A percentile compares a stretch with the other conserved stretches of the same genome.
Conservation (phyloP, 2,797 vertebrate genomes). For the Enteromius paludinosus region DNA sequence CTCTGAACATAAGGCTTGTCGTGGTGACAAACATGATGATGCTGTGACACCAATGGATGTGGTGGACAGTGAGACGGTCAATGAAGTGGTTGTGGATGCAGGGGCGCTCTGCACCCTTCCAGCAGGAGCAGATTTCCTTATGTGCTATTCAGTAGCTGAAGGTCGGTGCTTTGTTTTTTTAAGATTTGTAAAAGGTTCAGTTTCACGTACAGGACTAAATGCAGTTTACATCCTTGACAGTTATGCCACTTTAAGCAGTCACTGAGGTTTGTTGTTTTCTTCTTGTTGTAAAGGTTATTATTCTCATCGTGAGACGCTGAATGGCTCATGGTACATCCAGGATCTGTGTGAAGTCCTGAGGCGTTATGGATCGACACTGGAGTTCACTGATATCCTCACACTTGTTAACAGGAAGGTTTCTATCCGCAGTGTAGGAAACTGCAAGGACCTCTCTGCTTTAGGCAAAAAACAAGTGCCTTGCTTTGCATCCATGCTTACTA, state of each 20-base stretch:
- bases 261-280: neutral
- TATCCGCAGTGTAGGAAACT: slow-evolving; percentile 77
- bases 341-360: slow-evolving; percentile 87
- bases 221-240: too few species aligned
- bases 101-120: slow-evolving; percentile 77
- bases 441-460: slow-evolving; percentile 71
- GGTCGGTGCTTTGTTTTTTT: slow-evolving; percentile 65
- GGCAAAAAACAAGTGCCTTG: slow-evolving; percentile 98
- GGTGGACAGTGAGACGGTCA: slow-evolving; percentile 56
- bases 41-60: slow-evolving; percentile 72
- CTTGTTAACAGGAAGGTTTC: slow-evolving; percentile 94
- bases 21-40: slow-evolving; percentile 80
- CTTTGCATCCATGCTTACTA: slow-evolving; percentile 97
- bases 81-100: slow-evolving; percentile 74
- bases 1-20: slow-evolving; percentile 76
- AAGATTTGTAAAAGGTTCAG: neutral
- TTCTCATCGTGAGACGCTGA: slow-evolving; percentile 88
- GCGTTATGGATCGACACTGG: slow-evolving; percentile 79
- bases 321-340: slow-evolving; percentile 96
- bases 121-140: slow-evolving; percentile 84
- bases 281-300: slow-evolving; percentile 83
- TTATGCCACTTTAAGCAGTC: neutral
- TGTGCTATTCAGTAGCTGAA: slow-evolving; percentile 87
- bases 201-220: neutral
- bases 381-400: slow-evolving; percentile 93